A percentile compares a stretch with the other conserved stretches of the same genome.
These are phyloP conservation scores for Micromussa lordhowensis DNA, from an alignment of 92 coral and sea anemone species.

Conservation along the genomic window DNA sequence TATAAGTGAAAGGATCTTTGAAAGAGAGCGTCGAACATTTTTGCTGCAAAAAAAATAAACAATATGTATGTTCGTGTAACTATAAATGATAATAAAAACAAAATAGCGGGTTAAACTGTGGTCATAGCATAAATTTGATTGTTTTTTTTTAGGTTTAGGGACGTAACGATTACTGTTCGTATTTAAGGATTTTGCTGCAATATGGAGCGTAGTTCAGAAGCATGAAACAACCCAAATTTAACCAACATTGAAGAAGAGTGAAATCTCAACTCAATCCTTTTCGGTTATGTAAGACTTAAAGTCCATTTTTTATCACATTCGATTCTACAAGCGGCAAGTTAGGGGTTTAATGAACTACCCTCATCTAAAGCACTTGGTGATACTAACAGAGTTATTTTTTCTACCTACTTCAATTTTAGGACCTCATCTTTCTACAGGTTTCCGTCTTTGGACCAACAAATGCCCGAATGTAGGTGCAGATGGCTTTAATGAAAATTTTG, in stretches of 20 bases:
- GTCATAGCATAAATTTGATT: too few species aligned
- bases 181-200: background rate
- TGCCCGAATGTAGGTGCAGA: background rate
- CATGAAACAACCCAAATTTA: too few species aligned
- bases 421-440: background rate
- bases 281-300: background rate
- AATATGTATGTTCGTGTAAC: too few species aligned
- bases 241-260: too few species aligned
- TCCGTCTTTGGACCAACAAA: background rate
- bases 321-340: background rate
- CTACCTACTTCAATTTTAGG: background rate
- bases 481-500: background rate
- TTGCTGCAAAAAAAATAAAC: too few species aligned
- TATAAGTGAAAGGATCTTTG: too few species aligned
- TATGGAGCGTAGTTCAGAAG: background rate
- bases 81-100: too few species aligned
- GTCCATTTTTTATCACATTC: background rate
- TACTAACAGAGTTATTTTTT: background rate
- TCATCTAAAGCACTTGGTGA: too few species aligned
- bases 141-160: too few species aligned
- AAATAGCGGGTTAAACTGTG: too few species aligned
- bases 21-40: too few species aligned
- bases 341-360: background rate
- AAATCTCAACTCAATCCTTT: background rate
- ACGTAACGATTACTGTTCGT: background rate